A percentile compares a stretch with the other conserved stretches of the same genome.
phyloP scores from a whole-genome alignment of 2,113 vertebrate genomes.

The Oncorhynchus keta region DNA sequence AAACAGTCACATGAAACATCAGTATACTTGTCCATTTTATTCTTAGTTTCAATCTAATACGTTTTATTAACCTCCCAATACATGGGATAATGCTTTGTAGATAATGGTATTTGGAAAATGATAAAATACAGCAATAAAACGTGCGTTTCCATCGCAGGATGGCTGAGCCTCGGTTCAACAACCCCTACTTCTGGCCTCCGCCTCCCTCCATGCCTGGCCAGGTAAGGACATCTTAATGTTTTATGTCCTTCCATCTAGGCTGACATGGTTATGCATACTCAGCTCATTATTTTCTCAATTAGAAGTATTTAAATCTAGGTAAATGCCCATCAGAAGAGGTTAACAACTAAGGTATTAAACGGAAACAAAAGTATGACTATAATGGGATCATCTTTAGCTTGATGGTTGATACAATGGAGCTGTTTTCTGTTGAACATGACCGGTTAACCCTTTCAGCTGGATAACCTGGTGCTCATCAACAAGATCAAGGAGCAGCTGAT shows the following conservation, averaged over 20 bases:
- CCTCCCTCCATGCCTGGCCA: conserved; percentile 96
- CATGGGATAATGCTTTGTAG: too few species aligned
- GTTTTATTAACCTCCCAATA: too few species aligned
- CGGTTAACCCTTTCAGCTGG: conserved; percentile 81
- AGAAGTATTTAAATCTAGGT: background rate
- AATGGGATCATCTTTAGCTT: conserved; percentile 17
- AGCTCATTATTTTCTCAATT: background rate
- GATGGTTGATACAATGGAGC: conserved; percentile 57
- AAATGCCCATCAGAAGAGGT: background rate
- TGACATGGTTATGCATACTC: background rate
- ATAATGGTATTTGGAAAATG: too few species aligned
- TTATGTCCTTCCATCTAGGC: background rate
- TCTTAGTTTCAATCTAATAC: too few species aligned
- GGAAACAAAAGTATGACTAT: background rate
- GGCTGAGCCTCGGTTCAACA: conserved; percentile 99
- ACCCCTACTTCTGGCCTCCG: conserved; percentile 98
- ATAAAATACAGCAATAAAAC: background rate
- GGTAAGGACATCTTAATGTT: conserved; percentile 74
- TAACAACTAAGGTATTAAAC: background rate
- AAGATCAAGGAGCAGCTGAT: conserved; percentile 99
- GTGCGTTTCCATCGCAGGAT: conserved; percentile 75
- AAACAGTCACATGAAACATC: too few species aligned
- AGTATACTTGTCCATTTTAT: too few species aligned
- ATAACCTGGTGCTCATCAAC: conserved; percentile 99
- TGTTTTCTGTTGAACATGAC: conserved; percentile 71